Base-by-base conservation (phyloP, 2,888 invertebrate genomes). In the Pharmacophagus antenor region DNA sequence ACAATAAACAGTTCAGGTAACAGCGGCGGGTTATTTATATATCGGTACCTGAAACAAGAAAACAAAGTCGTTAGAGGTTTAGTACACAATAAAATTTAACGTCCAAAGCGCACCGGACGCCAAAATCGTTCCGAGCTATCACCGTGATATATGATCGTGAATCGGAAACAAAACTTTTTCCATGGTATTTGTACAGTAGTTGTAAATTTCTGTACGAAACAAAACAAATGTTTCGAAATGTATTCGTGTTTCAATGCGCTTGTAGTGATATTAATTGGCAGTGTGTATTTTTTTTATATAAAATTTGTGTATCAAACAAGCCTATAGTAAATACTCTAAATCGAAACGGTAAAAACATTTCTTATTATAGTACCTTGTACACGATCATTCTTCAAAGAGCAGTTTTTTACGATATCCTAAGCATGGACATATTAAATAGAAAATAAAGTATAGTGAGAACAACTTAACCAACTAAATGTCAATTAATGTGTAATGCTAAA, bases 31-130 rank as follows among this genome's bases (percentile, higher is more conserved):
- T 37, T 60, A 60, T 60, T 55, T 59, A 49, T 52, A 23, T 51
- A 17, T 56, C 49, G 17, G 72, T 84, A 84, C 83, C 84, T 83
- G 82, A 56, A 82, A 83, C 80, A 82, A 77, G 72, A 73, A 77
- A 82, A 84, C 76, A 79, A 70, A 75, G 69, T 77, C 80, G 77
- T 83, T 82, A 82, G 76, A 72, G 61, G 72, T 69, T 65, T 60
- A 60, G 60, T 60, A 60, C 60, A 60, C 67, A 54, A 56, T 62
- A 62, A 62, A 62, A 62, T 62, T 62, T 62, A 62, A 62, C 56
- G 59, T 52, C 53, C 62, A 53, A 53, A 59, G 49, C 62, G 59
- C 53, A 53, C 52, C 62, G 53, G 59, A 55, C 47, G 56, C 51
- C 62, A 61, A 63, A 67, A 62, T 58, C 58, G 62, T 62, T 63